Conservation (phyloP, 1,140 invertebrate species). For the Vanessa tameamea region DNA sequence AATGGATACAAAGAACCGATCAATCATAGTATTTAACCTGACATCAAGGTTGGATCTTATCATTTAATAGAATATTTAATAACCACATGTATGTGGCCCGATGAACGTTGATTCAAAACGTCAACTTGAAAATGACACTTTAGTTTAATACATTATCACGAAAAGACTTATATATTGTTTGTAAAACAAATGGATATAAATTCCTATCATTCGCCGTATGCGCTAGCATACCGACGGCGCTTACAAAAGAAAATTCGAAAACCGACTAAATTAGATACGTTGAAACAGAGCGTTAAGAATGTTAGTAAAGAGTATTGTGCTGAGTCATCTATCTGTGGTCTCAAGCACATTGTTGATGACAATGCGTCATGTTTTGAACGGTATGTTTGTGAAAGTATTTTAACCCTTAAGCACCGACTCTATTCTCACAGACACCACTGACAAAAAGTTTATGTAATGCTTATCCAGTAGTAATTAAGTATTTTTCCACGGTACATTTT, state of each 20-base stretch:
- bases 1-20: slow-evolving; percentile 56
- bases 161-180: slow-evolving; percentile 19
- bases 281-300: slow-evolving; percentile 59
- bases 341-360: slow-evolving; percentile 68
- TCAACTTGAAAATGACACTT: slow-evolving; percentile 31
- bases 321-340: slow-evolving; percentile 71
- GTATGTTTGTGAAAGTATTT: slow-evolving; percentile 53
- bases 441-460: too few species aligned
- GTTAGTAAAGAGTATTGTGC: slow-evolving; percentile 69
- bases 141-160: slow-evolving; percentile 4
- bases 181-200: slow-evolving; percentile 35
- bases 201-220: slow-evolving; percentile 44
- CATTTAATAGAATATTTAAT: slow-evolving; percentile 73
- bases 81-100: slow-evolving; percentile 47
- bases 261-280: slow-evolving; percentile 44
- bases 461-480: too few species aligned
- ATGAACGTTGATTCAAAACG: slow-evolving; percentile 34
- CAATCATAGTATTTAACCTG: slow-evolving; percentile 68
- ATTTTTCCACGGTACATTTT: too few species aligned
- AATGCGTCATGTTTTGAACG: slow-evolving; percentile 63
- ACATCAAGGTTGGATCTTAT: slow-evolving; percentile 65
- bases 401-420: background rate
- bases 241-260: slow-evolving; percentile 40
- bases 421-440: too few species aligned
- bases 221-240: slow-evolving; percentile 44